Percentiles rank a stretch among this genome's conserved stretches.
Conservation (phyloP, 2,797 vertebrate genomes). For the Tadarida brasiliensis region DNA sequence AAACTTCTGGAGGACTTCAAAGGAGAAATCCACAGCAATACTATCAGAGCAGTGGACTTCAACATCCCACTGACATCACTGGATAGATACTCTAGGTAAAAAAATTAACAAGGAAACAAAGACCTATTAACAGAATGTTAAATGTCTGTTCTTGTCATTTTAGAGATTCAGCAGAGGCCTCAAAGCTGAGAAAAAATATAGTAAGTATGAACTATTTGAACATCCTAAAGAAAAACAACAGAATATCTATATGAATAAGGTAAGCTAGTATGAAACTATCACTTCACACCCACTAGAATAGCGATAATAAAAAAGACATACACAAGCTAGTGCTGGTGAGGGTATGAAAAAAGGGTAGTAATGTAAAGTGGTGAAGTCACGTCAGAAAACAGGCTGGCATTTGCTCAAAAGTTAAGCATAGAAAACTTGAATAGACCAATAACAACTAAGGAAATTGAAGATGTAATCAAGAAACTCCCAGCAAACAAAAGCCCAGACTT, state of each 20-base stretch:
- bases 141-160: constrained; percentile 3
- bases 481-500: too few species aligned
- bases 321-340: background rate
- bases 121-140: constrained; percentile 40
- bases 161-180: constrained; percentile 19
- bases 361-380: background rate
- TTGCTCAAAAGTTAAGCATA: background rate
- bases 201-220: background rate
- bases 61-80: too few species aligned
- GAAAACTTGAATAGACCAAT: too few species aligned
- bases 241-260: background rate
- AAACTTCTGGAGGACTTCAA: too few species aligned
- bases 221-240: constrained; percentile 18
- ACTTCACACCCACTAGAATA: background rate
- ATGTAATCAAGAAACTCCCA: too few species aligned
- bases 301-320: background rate
- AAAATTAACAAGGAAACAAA: too few species aligned
- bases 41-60: too few species aligned
- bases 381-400: background rate
- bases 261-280: background rate
- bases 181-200: constrained; percentile 17
- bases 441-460: too few species aligned
- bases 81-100: too few species aligned
- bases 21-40: too few species aligned
- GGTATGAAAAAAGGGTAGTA: background rate